Conservation (phyloP, 2,888 invertebrate species). For the Neoascia interrupta region DNA sequence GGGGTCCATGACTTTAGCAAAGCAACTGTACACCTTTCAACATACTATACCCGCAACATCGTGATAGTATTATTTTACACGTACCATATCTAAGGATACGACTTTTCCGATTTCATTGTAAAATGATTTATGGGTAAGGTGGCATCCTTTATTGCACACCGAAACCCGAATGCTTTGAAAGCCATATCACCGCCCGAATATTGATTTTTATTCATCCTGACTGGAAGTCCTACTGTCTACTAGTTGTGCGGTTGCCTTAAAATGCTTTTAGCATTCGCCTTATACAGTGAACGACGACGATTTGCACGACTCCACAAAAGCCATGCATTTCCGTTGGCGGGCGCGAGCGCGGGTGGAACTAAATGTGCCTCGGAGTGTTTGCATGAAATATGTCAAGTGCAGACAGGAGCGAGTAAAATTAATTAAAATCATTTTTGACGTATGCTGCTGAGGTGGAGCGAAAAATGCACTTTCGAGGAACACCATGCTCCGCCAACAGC, state of each 20-base stretch:
- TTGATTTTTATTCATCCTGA: neutral
- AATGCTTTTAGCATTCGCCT: neutral
- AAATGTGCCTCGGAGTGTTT: neutral
- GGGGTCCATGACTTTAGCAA: neutral
- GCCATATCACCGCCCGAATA: neutral
- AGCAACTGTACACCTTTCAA: neutral
- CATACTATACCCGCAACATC: no score
- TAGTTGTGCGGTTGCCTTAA: neutral
- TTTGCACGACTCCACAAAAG: constrained; percentile 7
- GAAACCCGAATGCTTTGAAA: neutral
- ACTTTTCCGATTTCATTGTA: constrained; percentile 5
- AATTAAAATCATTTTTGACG: constrained; percentile 36
- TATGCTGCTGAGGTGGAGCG: constrained; percentile 24
- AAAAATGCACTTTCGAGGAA: no score
- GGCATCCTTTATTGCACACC: no score
- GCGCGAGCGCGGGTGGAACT: neutral
- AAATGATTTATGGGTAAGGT: constrained; percentile 17
- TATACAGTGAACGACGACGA: neutral
- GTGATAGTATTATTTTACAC: no score
- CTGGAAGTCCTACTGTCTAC: no score
- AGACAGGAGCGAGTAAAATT: constrained; percentile 13
- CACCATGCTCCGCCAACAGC: no score
- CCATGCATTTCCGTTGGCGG: neutral
- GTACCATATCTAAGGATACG: neutral
- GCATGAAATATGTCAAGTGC: constrained; percentile 29